A percentile compares a stretch with the other conserved stretches of the same genome.
phyloP scores from a whole-genome alignment of 2,888 invertebrate species.

The Dugesia japonica region DNA sequence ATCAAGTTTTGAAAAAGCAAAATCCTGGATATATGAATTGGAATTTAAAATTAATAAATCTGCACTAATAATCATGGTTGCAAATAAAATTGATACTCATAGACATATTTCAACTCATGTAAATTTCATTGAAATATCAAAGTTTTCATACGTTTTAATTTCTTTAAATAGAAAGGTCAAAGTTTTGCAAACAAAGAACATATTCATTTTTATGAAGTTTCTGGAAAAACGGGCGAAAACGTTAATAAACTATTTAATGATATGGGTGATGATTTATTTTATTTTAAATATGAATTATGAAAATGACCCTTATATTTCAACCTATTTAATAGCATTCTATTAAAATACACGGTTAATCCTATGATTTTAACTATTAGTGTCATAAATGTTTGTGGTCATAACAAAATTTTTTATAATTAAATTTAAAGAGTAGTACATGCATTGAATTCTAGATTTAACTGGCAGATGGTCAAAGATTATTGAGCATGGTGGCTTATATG shows the following conservation, averaged over 20 bases:
- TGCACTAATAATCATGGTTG: neutral
- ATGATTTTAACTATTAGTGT: too few species aligned
- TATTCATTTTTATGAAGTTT: neutral
- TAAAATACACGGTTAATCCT: too few species aligned
- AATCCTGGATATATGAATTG: neutral
- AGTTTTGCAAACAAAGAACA: neutral
- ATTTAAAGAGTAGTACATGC: too few species aligned
- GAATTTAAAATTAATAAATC: neutral
- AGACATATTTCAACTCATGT: neutral
- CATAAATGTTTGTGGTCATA: too few species aligned
- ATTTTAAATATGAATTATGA: too few species aligned
- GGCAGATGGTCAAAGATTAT: too few species aligned
- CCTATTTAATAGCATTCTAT: too few species aligned
- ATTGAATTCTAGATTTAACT: too few species aligned
- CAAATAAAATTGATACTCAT: neutral
- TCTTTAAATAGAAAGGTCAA: neutral
- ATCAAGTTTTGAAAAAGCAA: neutral
- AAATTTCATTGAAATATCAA: neutral
- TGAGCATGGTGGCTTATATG: too few species aligned
- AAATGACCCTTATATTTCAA: too few species aligned
- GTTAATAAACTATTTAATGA: neutral
- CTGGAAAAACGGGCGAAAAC: neutral
- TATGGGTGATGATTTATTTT: neutral
- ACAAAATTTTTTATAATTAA: too few species aligned
- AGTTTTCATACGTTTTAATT: neutral